A percentile compares a stretch with the other conserved stretches of the same genome.
Evolutionary conservation across 2,797 vertebrate genomes (phyloP).

Genomic region (Mycteria americana): DNA sequence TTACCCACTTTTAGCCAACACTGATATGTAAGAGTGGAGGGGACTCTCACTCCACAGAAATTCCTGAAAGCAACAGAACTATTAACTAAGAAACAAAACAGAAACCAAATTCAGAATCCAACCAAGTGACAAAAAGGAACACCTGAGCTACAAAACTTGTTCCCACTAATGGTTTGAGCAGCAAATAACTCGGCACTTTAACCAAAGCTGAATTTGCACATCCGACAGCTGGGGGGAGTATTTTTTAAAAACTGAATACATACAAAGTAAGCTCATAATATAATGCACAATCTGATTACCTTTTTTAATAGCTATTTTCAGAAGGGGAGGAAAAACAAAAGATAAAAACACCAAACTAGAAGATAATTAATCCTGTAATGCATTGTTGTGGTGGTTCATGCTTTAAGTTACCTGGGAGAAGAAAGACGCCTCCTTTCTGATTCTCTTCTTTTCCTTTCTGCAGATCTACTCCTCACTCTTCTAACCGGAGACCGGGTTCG

Average conservation of each 20-base stretch:
- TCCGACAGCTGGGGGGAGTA: not conserved
- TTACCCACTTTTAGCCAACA: not conserved
- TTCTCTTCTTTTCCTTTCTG: constrained; percentile 88
- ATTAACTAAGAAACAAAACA: not conserved
- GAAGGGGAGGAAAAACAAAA: not conserved
- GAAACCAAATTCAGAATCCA: not conserved
- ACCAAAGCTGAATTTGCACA: not conserved
- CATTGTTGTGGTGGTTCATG: not conserved
- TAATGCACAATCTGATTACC: not conserved
- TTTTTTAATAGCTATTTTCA: not conserved
- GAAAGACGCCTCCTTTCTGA: constrained; percentile 85
- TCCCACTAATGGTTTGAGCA: not conserved
- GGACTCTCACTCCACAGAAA: not conserved
- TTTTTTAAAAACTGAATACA: not conserved
- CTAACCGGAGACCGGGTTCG: constrained; percentile 84
- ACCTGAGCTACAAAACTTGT: not conserved
- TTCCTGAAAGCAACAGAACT: not conserved
- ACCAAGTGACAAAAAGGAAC: accelerated
- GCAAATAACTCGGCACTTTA: not conserved
- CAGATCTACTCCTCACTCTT: constrained; percentile 87
- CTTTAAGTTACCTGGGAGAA: constrained; percentile 84
- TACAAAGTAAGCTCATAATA: not conserved
- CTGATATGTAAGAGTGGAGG: not conserved
- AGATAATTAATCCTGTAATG: accelerated
- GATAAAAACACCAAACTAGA: not conserved